Base-by-base conservation (phyloP, 37 sponge, comb jelly and placozoan genomes). In the Eunapius fragilis region DNA sequence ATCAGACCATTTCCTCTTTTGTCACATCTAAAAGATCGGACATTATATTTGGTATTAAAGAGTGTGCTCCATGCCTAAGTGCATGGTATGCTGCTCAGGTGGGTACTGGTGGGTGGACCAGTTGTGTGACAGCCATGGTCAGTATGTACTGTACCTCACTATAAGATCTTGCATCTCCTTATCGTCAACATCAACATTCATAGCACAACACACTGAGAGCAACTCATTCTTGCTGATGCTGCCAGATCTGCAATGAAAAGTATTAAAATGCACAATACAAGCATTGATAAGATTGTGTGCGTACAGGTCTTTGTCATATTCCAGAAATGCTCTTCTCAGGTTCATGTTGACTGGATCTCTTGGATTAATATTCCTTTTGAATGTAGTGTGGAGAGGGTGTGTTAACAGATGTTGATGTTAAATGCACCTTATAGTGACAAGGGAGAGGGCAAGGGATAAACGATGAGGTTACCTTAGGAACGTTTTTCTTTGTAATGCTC, bases 311-410 rank as follows among this genome's bases (percentile, higher is more conserved):
- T 83, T 87, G 86, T 96, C 95, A 71, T 83, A 88, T 38, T 94
- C 93, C 69, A 96, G 88, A 72, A 96, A 96, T 41, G 92, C 90
- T 36, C 85, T 94, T 74, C 92, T 82, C 31, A 96, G 71, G 70
- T 92, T 94, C 69, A 94, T 74, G 32, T 94, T 86, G 32, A 91
- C 41, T 25, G 95, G 92, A 76, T 96, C 97, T 34, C 95, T 82
- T 25, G 90, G 92, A 68, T 87, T 91, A 22, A 86, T 77, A 35
- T 83, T 78, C 72, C 68, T 77, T 14, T 47, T 32, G n/a, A n/a
- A n/a, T n/a, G n/a, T n/a, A n/a, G n/a, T n/a, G n/a, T n/a, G n/a
- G n/a, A n/a, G n/a, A n/a, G n/a, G n/a, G n/a, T n/a, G n/a, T n/a
- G n/a, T n/a, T n/a, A n/a, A n/a, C n/a, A n/a, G n/a, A n/a, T n/a